A percentile compares a stretch with the other conserved stretches of the same genome.
These are phyloP conservation scores for Dascyllus trimaculatus DNA, from an alignment of 2,113 vertebrate species.

Conservation along the genomic window DNA sequence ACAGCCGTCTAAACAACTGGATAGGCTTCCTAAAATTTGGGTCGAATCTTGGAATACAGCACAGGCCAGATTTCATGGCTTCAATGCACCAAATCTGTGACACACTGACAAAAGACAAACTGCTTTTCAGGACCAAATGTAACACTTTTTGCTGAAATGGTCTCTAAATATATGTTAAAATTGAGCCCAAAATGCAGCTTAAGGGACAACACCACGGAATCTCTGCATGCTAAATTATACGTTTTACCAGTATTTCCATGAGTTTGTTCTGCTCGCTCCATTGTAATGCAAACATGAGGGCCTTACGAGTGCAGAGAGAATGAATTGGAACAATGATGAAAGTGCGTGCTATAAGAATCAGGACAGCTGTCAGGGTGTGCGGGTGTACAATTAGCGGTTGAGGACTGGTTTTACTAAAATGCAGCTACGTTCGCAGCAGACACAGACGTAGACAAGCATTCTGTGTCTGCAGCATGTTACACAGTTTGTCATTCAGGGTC, in stretches of 20 bases:
- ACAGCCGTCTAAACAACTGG: conserved; percentile 5
- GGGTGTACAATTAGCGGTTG: conserved; percentile 32
- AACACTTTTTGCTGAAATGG: background rate
- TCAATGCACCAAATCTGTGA: conserved; percentile 18
- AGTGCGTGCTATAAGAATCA: conserved; percentile 55
- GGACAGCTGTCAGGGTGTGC: conserved; percentile 65
- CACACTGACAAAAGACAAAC: conserved; percentile 12
- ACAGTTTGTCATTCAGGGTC: conserved; percentile 39
- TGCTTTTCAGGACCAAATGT: background rate
- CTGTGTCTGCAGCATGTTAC: conserved; percentile 10
- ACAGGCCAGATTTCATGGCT: conserved; percentile 14
- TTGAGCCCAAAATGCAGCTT: conserved; percentile 5
- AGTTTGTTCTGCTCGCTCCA: conserved; percentile 44
- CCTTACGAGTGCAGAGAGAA: conserved; percentile 41
- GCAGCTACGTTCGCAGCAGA: conserved; percentile 16
- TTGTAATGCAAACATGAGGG: conserved; percentile 73
- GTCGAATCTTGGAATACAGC: conserved; percentile 8
- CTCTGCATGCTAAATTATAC: conserved; percentile 42
- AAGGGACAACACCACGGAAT: conserved; percentile 27
- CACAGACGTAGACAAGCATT: background rate
- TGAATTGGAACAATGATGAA: conserved; percentile 69
- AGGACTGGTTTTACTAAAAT: conserved; percentile 38
- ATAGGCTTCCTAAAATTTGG: background rate
- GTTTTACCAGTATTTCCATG: conserved; percentile 45
- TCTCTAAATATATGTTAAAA: conserved; percentile 17